Evolutionary conservation across 2,797 vertebrate species (phyloP).

Genomic region (Sus cebifrons): DNA sequence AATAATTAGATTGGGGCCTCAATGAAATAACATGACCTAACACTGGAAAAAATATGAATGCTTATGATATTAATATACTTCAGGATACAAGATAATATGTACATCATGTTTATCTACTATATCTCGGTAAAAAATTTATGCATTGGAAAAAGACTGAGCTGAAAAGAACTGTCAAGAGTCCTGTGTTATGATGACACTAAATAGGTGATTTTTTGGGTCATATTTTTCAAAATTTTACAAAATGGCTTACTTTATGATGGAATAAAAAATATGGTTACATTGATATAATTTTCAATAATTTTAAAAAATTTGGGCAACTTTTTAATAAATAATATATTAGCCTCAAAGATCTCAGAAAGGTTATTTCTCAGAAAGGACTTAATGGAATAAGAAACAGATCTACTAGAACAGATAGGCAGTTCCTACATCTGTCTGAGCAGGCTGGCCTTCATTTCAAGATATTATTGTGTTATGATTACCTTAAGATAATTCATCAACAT

Average conservation of each 20-base stretch:
- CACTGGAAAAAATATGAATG: neutral
- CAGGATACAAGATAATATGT: neutral
- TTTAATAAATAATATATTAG: neutral
- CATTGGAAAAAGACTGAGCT: neutral
- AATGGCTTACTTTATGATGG: slow-evolving; percentile 8
- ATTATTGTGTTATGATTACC: neutral
- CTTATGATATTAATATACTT: slow-evolving; percentile 6
- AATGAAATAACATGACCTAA: slow-evolving; percentile 26
- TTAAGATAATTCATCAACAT: slow-evolving; percentile 59
- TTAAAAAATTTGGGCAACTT: neutral
- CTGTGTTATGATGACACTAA: neutral
- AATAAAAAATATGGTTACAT: slow-evolving; percentile 49
- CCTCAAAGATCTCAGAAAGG: slow-evolving; percentile 44
- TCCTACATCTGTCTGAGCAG: slow-evolving; percentile 45
- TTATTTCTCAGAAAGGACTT: neutral
- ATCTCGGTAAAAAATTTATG: neutral
- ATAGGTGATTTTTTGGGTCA: neutral
- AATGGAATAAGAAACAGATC: neutral
- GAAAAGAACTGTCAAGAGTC: neutral
- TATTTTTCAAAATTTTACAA: slow-evolving; percentile 60
- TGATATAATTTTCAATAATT: slow-evolving; percentile 3
- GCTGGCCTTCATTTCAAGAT: slow-evolving; percentile 38
- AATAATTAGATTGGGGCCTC: slow-evolving; percentile 22
- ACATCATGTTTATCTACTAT: neutral
- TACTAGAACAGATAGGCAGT: slow-evolving; percentile 9